Conservation (phyloP, 2,113 vertebrate genomes). For the Macrotus californicus region DNA sequence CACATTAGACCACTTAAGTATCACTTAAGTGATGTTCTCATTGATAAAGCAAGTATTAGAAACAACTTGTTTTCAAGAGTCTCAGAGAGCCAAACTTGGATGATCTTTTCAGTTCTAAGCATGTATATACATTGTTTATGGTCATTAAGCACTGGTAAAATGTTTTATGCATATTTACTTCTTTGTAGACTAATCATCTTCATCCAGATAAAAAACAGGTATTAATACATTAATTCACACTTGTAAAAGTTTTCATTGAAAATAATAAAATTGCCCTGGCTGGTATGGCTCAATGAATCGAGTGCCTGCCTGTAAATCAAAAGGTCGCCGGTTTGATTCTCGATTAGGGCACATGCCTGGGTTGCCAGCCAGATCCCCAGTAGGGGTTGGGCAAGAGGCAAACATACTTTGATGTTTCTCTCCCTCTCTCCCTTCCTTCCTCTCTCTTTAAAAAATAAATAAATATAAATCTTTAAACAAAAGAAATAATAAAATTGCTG, state of each 20-base stretch:
- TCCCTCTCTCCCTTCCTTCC: too few relatives aligned
- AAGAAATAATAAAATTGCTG: neutral
- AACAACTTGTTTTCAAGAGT: neutral
- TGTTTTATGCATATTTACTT: neutral
- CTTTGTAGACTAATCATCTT: neutral
- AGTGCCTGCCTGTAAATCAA: too few relatives aligned
- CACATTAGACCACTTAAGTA: neutral
- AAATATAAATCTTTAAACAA: too few relatives aligned
- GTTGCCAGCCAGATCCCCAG: too few relatives aligned
- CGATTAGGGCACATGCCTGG: too few relatives aligned
- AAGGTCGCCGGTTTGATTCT: too few relatives aligned
- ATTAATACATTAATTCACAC: neutral
- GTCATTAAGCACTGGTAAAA: neutral
- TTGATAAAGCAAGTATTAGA: neutral
- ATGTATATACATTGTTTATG: neutral
- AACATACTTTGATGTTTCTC: too few relatives aligned
- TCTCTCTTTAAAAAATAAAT: too few relatives aligned
- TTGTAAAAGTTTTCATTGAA: neutral
- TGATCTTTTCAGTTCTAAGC: slow-evolving; percentile 15
- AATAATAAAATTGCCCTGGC: neutral
- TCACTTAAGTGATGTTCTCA: neutral
- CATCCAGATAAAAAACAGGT: neutral
- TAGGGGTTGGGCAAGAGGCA: too few relatives aligned
- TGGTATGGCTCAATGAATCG: too few relatives aligned
- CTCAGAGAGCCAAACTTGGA: neutral